A percentile compares a stretch with the other conserved stretches of the same genome.
These are phyloP conservation scores for Myzus persicae DNA, from an alignment of 1,140 invertebrate species.

Conservation along the genomic window DNA sequence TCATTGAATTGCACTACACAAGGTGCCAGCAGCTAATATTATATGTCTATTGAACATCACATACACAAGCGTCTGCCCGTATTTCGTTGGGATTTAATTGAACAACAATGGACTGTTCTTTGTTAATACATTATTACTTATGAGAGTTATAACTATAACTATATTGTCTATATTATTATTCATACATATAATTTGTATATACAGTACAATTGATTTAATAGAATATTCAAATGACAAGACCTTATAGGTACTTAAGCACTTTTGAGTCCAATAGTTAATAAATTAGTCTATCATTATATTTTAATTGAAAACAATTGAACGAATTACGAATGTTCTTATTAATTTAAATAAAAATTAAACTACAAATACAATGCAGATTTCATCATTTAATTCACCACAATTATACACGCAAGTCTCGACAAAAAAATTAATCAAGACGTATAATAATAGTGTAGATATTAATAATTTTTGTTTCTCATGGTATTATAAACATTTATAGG, in stretches of 20 bases:
- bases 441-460: not conserved
- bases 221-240: not conserved
- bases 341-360: not conserved
- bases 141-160: not conserved
- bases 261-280: not conserved
- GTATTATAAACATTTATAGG: not conserved
- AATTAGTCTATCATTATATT: not conserved
- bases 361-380: not conserved
- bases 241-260: not conserved
- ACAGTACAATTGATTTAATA: not conserved
- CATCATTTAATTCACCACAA: not conserved
- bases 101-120: not conserved
- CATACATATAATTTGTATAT: not conserved
- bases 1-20: not conserved
- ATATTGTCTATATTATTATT: not conserved
- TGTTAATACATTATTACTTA: not conserved
- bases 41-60: not conserved
- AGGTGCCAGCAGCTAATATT: not conserved
- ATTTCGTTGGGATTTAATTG: not conserved
- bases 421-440: not conserved
- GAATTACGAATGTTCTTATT: not conserved
- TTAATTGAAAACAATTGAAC: not conserved
- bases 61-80: not conserved
- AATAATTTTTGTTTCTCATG: not conserved
- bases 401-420: not conserved